Evolutionary conservation across 2,113 vertebrate genomes (phyloP).

Genomic region (Rhineura floridana): DNA sequence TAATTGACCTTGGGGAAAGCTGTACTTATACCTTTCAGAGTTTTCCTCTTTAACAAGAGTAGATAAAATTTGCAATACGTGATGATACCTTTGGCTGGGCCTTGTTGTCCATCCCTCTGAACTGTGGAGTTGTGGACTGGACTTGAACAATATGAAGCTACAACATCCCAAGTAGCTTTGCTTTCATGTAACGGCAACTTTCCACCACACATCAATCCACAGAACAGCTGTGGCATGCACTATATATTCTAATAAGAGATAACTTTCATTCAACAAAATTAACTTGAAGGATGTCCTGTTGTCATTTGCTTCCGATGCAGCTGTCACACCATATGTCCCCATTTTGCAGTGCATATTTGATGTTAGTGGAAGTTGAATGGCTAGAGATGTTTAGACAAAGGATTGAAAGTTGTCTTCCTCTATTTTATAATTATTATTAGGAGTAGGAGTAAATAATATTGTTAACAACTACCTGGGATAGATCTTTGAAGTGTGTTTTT

Average conservation of each 20-base stretch:
- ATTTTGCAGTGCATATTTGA: background rate
- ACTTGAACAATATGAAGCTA: background rate
- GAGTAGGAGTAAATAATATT: too few relatives aligned
- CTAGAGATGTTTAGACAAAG: constrained; percentile 5
- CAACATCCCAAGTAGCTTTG: background rate
- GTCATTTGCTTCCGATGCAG: constrained; percentile 19
- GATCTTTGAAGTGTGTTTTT: background rate
- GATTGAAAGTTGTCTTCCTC: background rate
- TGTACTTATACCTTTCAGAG: background rate
- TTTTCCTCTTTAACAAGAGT: background rate
- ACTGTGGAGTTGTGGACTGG: background rate
- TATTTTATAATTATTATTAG: background rate
- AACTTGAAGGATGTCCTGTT: constrained; percentile 11
- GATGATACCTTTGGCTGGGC: background rate
- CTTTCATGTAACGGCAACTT: constrained; percentile 8
- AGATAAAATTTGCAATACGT: background rate
- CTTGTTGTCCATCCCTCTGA: background rate
- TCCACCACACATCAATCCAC: constrained; percentile 2
- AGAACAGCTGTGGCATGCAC: constrained; percentile 29
- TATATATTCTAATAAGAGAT: background rate
- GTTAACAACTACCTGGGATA: background rate
- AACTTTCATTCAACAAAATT: constrained; percentile 10
- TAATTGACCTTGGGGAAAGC: background rate
- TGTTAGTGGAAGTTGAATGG: background rate
- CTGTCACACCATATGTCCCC: background rate